Conservation (phyloP, 2,113 vertebrate species). For the Probosciger aterrimus region DNA sequence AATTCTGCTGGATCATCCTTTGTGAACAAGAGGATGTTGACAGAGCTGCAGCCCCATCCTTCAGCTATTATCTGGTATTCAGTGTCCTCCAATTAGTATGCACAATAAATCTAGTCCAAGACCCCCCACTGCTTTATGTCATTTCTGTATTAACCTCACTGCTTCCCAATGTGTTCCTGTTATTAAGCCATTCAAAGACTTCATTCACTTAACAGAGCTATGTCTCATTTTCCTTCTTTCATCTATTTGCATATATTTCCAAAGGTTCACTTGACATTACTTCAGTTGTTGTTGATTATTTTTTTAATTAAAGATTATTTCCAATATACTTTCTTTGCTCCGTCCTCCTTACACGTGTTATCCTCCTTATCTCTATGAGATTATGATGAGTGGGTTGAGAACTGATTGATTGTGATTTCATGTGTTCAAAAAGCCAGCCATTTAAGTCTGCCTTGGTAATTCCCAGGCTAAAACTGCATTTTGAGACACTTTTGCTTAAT, state of each 20-base stretch:
- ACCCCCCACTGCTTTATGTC: slow-evolving; percentile 72
- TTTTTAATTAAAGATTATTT: slow-evolving; percentile 36
- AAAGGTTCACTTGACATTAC: slow-evolving; percentile 7
- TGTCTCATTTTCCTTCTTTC: slow-evolving; percentile 48
- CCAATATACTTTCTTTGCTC: background rate
- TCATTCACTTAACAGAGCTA: slow-evolving; percentile 46
- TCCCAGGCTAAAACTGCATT: background rate
- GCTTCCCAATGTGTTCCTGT: slow-evolving; percentile 71
- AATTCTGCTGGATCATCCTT: slow-evolving; percentile 68
- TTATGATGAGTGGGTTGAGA: slow-evolving; percentile 44
- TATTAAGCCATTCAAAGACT: slow-evolving; percentile 77
- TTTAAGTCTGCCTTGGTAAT: background rate
- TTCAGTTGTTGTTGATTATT: background rate
- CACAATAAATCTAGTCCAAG: slow-evolving; percentile 62
- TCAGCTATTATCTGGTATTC: slow-evolving; percentile 72
- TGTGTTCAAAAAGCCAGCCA: slow-evolving; percentile 2
- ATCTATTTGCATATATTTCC: slow-evolving; percentile 56
- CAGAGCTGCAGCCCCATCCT: slow-evolving; percentile 61
- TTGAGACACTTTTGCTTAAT: background rate
- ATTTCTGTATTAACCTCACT: slow-evolving; percentile 76
- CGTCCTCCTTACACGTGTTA: background rate
- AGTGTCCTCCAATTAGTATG: slow-evolving; percentile 74
- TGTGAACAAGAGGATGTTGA: slow-evolving; percentile 69
- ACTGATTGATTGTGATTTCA: slow-evolving; percentile 37
- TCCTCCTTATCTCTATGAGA: slow-evolving; percentile 30